Base-by-base conservation (phyloP, 1,140 invertebrate species). In the Heliconius congener region DNA sequence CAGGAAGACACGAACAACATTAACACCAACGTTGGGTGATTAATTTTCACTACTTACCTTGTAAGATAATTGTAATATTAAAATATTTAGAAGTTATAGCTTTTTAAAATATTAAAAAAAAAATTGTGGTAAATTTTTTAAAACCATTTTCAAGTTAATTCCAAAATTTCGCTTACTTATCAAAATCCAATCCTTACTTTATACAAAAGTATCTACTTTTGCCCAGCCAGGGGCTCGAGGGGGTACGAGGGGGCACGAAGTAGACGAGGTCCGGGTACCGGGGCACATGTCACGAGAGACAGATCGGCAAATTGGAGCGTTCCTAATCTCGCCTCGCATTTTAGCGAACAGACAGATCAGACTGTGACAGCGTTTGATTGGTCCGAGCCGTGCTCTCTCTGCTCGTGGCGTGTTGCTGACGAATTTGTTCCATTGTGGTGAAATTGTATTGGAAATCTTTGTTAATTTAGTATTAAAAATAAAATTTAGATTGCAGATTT, bases 301-400 rank as follows among this genome's bases (percentile, higher is more conserved):
- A 34, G 74, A 57, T 42, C 66, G 30, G 30, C 76, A 71, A 71
- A 77, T 77, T 77, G 76, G 60, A 71, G 27, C 19, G 76, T 52
- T 71, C 66, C 75, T 77, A 77, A 77, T 77, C 76, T 57, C 55
- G 55, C 55, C 55, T 23, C 55, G 55, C 19, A 57, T 57, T 57
- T 57, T 57, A 23, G 55, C 55, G 60, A 77, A 77, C 76, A 71
- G 57, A 70, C 75, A 50, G 76, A 77, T n/a, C 34, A 57, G 73
- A 27, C 37, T 30, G 60, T 77, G 76, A 77, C 76, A 77, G 76
- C 66, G 39, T 71, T 34, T 77, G 76, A 77, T 77, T 77, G 66
- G 73, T 27, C 73, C 73, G 73, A 57, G 55, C 55, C 37, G 18
- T 19, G 73, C 19, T 23, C 2, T 23, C 19, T 23, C 2, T 23